A percentile compares a stretch with the other conserved stretches of the same genome.
phyloP scores from a whole-genome alignment of 2,797 vertebrate genomes.

The Arrhamphus sclerolepis region DNA sequence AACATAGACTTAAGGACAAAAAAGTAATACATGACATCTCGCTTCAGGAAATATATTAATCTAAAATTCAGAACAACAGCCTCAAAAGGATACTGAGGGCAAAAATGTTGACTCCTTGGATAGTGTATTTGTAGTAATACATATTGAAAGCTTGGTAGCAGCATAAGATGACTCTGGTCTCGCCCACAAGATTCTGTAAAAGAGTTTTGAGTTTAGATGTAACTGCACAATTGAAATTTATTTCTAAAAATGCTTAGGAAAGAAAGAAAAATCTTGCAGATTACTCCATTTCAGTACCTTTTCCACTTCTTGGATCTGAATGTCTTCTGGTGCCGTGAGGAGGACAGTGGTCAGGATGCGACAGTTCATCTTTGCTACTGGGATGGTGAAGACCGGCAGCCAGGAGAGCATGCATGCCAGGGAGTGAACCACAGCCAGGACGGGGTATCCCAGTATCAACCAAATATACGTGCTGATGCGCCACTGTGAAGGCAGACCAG shows the following conservation, averaged over 20 bases:
- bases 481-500: constrained; percentile 53
- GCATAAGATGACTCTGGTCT: constrained; percentile 79
- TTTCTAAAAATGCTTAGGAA: too few species aligned
- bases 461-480: constrained; percentile 62
- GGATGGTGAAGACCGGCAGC: constrained; percentile 84
- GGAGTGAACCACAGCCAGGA: constrained; percentile 78
- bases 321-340: constrained; percentile 78
- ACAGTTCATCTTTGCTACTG: constrained; percentile 84
- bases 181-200: constrained; percentile 61
- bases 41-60: not conserved
- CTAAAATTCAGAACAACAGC: not conserved
- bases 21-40: not conserved
- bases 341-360: constrained; percentile 71
- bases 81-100: constrained; percentile 86
- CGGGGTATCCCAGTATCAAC: constrained; percentile 82
- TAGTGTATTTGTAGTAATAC: constrained; percentile 86
- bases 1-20: constrained; percentile 58
- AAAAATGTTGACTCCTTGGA: constrained; percentile 86
- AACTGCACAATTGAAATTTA: too few species aligned
- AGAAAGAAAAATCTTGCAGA: too few species aligned
- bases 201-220: too few species aligned
- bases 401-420: constrained; percentile 83
- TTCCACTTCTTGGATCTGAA: constrained; percentile 65
- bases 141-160: constrained; percentile 83
- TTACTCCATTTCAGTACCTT: constrained; percentile 44